Conservation (phyloP, 1,140 invertebrate species). For the Galleria mellonella region DNA sequence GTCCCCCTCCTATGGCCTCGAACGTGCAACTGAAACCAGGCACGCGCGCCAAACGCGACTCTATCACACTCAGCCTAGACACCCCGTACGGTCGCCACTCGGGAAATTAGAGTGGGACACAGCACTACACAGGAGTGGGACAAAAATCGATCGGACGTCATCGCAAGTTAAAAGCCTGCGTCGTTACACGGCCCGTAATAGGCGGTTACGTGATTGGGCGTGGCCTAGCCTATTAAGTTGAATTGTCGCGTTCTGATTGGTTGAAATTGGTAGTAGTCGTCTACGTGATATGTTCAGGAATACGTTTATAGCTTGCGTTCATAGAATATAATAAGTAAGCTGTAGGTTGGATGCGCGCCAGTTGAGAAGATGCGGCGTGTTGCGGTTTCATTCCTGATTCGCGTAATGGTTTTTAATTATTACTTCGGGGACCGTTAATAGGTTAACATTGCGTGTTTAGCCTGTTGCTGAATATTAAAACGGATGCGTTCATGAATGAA, state of each 20-base stretch:
- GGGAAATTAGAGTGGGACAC: slow-evolving; percentile 38
- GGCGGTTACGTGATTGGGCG: slow-evolving; percentile 73
- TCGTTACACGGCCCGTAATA: slow-evolving; percentile 71
- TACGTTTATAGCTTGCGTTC: slow-evolving; percentile 67
- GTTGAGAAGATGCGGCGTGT: slow-evolving; percentile 38
- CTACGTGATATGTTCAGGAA: slow-evolving; percentile 72
- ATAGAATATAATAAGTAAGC: slow-evolving; percentile 72
- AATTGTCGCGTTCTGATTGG: slow-evolving; percentile 71
- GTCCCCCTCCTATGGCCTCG: slow-evolving; percentile 65
- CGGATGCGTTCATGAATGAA: slow-evolving; percentile 28
- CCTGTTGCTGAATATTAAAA: slow-evolving; percentile 32
- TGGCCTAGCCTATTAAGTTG: slow-evolving; percentile 68
- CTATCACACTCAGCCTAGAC: slow-evolving; percentile 57
- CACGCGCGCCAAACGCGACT: slow-evolving; percentile 66
- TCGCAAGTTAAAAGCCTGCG: slow-evolving; percentile 69
- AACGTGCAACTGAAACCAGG: slow-evolving; percentile 68
- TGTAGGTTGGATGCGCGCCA: slow-evolving; percentile 65
- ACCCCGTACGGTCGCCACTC: slow-evolving; percentile 26
- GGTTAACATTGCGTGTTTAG: slow-evolving; percentile 31
- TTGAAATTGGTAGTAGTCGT: slow-evolving; percentile 70
- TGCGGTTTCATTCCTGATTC: slow-evolving; percentile 50
- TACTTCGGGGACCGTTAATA: slow-evolving; percentile 41
- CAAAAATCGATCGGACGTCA: slow-evolving; percentile 46
- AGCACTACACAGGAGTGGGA: slow-evolving; percentile 30
- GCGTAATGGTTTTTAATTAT: slow-evolving; percentile 60